These are phyloP conservation scores for Cryptoblepharus egeriae DNA, from an alignment of 2,797 vertebrate species.

Conservation along the genomic window DNA sequence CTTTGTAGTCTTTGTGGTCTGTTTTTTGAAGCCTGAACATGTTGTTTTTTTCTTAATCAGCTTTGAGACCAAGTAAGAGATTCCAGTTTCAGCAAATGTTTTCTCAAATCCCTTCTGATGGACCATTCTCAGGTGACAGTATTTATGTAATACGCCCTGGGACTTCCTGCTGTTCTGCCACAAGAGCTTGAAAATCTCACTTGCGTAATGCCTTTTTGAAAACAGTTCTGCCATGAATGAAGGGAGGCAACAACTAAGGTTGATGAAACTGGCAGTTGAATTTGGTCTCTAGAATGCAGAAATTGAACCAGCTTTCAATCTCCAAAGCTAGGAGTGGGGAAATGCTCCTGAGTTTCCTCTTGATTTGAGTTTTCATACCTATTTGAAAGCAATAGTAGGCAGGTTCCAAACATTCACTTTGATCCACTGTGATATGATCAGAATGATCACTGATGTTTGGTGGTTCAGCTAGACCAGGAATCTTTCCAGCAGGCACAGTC, in stretches of 20 bases:
- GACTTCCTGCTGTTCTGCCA: constrained; percentile 27
- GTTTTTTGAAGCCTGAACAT: neutral
- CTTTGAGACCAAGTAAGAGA: constrained; percentile 35
- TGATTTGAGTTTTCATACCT: neutral
- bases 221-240: neutral
- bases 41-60: neutral
- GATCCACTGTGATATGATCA: neutral
- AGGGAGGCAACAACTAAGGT: neutral
- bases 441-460: neutral
- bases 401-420: neutral
- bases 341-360: neutral
- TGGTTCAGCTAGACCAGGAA: neutral
- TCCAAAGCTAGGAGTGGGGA: neutral
- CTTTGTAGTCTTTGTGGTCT: neutral
- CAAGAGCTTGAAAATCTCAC: neutral
- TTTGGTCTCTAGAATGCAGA: neutral
- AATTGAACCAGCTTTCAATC: neutral
- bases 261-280: neutral
- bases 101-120: neutral
- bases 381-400: too few relatives aligned
- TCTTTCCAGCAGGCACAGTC: neutral
- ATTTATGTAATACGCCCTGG: neutral
- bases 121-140: constrained; percentile 1
- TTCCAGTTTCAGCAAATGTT: constrained; percentile 45
- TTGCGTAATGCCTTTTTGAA: neutral